These are phyloP conservation scores for Tauraco hartlaubi DNA, from an alignment of 2,797 vertebrate genomes.

Conservation along the genomic window DNA sequence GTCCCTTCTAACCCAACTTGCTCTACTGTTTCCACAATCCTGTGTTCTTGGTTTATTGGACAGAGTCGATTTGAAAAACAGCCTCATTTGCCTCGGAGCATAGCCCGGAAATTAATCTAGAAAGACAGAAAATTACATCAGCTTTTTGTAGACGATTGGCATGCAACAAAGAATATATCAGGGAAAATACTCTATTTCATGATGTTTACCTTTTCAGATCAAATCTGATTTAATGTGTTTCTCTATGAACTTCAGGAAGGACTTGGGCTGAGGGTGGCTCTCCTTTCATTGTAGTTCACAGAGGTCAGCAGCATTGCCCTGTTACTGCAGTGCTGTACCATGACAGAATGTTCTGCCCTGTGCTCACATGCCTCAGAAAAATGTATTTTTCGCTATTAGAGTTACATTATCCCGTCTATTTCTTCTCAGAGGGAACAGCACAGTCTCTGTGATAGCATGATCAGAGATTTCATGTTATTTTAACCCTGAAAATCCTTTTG, in stretches of 20 bases:
- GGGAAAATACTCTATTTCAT: not conserved
- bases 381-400: not conserved
- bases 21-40: not conserved
- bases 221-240: not conserved
- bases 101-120: not conserved
- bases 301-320: not conserved
- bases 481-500: not conserved
- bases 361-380: not conserved
- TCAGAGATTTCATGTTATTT: not conserved
- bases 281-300: not conserved
- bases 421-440: conserved; percentile 7
- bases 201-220: not conserved
- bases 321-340: not conserved
- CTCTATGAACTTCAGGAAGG: conserved; percentile 1
- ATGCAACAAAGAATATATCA: not conserved
- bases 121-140: not conserved
- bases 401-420: conserved; percentile 3
- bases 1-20: not conserved
- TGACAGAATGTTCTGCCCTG: not conserved
- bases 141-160: not conserved
- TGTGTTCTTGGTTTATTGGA: fast-evolving
- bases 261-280: not conserved
- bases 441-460: not conserved
- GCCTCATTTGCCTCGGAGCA: not conserved
- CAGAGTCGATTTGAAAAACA: not conserved